Evolutionary conservation across 2,888 invertebrate genomes (phyloP).

Genomic region (Zygaena filipendulae): DNA sequence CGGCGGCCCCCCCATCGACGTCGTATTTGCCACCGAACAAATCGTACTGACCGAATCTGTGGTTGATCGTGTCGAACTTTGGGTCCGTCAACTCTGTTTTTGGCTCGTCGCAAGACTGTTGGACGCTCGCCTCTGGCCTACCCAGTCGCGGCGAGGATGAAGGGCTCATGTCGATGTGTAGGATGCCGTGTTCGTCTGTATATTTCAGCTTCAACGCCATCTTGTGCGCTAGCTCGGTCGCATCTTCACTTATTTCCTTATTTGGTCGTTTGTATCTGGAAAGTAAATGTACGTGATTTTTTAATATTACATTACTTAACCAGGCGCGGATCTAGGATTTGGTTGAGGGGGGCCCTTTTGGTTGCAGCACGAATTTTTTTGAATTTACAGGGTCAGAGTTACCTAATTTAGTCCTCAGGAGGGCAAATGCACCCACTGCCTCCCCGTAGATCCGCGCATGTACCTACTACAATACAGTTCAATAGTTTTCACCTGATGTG

Average conservation of each 20-base stretch:
- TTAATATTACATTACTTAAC: neutral
- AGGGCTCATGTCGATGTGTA: constrained; percentile 58
- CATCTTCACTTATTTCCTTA: constrained; percentile 14
- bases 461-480: no score
- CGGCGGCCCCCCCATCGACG: constrained; percentile 27
- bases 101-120: constrained; percentile 19
- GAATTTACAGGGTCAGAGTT: no score
- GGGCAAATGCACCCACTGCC: no score
- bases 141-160: constrained; percentile 25
- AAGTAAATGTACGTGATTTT: constrained; percentile 7
- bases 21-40: constrained; percentile 54
- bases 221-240: constrained; percentile 18
- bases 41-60: constrained; percentile 52
- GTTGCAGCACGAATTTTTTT: no score
- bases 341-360: no score
- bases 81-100: constrained; percentile 32
- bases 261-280: constrained; percentile 13
- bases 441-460: no score
- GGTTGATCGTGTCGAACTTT: constrained; percentile 57
- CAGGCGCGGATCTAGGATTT: no score
- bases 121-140: constrained; percentile 3
- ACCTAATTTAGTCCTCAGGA: no score
- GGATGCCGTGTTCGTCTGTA: constrained; percentile 56
- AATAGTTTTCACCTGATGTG: no score
- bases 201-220: constrained; percentile 59